phyloP scores from a whole-genome alignment of 2,888 invertebrate genomes.

The Rotaria macrura region DNA sequence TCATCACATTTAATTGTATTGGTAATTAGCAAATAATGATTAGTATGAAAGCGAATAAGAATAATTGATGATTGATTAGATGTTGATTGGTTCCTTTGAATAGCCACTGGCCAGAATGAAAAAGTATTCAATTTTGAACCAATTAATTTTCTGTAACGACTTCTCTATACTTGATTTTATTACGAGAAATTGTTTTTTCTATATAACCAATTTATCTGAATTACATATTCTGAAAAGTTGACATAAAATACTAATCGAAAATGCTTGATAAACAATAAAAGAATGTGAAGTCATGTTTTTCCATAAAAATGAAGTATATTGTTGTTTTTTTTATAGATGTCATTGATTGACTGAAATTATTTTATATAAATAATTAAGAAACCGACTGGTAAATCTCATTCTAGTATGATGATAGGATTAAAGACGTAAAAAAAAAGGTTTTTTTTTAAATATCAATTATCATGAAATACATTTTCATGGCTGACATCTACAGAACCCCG shows the following conservation, averaged over 20 bases:
- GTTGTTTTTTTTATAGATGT: not conserved
- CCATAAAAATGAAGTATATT: no score
- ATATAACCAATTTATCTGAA: not conserved
- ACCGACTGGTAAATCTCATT: no score
- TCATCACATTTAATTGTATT: not conserved
- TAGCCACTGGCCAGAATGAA: constrained; percentile 15
- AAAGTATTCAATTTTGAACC: not conserved
- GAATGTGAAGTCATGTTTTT: no score
- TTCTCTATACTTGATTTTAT: not conserved
- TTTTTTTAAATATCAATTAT: no score
- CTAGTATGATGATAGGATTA: no score
- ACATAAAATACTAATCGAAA: not conserved
- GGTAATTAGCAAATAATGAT: not conserved
- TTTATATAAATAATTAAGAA: no score
- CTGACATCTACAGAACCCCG: no score
- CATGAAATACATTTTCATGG: no score
- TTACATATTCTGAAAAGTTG: not conserved
- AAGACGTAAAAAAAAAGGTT: no score
- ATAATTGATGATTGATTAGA: not conserved
- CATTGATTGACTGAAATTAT: not conserved
- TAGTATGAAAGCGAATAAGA: not conserved
- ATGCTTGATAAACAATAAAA: no score
- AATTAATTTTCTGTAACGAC: not conserved
- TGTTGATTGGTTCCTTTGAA: not conserved
- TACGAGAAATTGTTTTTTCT: not conserved